phyloP scores from a whole-genome alignment of 1,140 invertebrate species.

The Brachionus rubens region DNA sequence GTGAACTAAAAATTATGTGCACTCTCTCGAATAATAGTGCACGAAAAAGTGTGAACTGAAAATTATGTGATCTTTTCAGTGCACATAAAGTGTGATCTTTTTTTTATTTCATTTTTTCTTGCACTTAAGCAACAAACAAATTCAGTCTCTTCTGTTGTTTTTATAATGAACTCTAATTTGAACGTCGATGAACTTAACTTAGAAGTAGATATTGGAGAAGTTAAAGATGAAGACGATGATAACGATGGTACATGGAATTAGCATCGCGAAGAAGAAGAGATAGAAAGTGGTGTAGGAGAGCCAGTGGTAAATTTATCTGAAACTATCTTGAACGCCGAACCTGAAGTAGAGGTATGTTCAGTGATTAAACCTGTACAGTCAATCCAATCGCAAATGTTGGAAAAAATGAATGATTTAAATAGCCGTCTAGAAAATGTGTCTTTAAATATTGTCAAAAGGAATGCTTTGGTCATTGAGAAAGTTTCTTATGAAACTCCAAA shows the following conservation, averaged over 20 bases:
- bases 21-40: too few species aligned
- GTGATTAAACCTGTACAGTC: background rate
- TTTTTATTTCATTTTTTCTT: too few species aligned
- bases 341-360: background rate
- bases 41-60: too few species aligned
- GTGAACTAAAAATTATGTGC: too few species aligned
- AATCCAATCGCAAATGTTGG: background rate
- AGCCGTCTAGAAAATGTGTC: background rate
- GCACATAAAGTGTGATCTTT: too few species aligned
- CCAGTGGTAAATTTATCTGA: background rate
- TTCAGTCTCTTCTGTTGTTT: slow-evolving; percentile 9
- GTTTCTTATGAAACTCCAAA: slow-evolving; percentile 3
- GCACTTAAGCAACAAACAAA: background rate
- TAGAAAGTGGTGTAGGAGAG: background rate
- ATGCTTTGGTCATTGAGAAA: slow-evolving; percentile 13
- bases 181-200: slow-evolving; percentile 6
- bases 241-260: too few species aligned
- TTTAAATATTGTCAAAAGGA: background rate
- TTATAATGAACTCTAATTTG: slow-evolving; percentile 19
- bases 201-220: background rate
- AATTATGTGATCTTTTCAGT: too few species aligned
- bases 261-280: background rate
- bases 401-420: slow-evolving; percentile 6
- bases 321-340: too few species aligned
- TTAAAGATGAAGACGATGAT: too few species aligned